phyloP scores from a whole-genome alignment of 2,888 invertebrate genomes.

The Mesorhabditis sp. region DNA sequence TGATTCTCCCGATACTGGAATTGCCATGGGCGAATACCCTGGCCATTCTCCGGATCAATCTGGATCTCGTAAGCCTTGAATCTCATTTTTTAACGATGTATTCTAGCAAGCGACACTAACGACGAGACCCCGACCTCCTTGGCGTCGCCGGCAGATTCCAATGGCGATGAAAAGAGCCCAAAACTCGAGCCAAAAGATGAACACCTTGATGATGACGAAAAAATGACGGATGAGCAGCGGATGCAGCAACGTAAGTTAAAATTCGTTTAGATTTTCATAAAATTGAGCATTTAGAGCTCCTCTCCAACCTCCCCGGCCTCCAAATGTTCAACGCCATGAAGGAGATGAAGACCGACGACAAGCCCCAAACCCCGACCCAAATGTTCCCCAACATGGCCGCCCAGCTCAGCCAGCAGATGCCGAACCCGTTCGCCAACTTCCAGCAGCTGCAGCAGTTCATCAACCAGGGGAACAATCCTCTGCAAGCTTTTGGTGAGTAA shows the following conservation, averaged over 20 bases:
- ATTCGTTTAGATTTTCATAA: not conserved
- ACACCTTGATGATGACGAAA: not conserved
- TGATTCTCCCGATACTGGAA: not conserved
- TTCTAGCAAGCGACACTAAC: not conserved
- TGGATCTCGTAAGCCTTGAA: not conserved
- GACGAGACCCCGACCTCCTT: constrained; percentile 5
- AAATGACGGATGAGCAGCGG: not conserved
- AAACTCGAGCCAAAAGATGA: not conserved
- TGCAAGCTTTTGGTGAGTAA: constrained; percentile 1
- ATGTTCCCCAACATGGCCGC: not conserved
- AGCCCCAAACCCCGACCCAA: not conserved
- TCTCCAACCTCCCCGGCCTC: not conserved
- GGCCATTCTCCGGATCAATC: not conserved
- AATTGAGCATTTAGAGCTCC: not conserved
- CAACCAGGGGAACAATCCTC: not conserved
- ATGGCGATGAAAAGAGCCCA: not conserved
- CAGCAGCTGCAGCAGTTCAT: constrained; percentile 1
- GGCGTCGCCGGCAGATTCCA: not conserved
- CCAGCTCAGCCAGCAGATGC: not conserved
- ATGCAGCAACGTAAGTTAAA: not conserved
- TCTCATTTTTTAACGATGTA: not conserved
- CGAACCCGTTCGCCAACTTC: not conserved
- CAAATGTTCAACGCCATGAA: not conserved
- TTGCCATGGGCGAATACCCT: not conserved
- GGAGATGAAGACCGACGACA: not conserved